phyloP scores from a whole-genome alignment of 2,888 invertebrate genomes.

The Lasioglossum leucozonium region DNA sequence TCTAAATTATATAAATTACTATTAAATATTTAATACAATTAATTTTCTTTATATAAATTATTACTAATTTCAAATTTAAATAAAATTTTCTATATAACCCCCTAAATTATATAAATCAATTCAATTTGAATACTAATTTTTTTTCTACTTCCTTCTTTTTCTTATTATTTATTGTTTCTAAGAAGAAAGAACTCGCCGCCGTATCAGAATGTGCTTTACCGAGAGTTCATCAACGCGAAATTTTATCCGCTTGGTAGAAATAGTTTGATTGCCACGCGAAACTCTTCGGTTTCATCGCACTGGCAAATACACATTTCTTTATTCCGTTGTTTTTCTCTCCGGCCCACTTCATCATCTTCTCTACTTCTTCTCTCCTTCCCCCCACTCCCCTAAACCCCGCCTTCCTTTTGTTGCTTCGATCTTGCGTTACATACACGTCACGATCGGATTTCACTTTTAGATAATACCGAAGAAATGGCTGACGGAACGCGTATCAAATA shows the following conservation, averaged over 20 bases:
- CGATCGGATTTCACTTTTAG: conserved; percentile 27
- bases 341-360: neutral
- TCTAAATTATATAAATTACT: too few species aligned
- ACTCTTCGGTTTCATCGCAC: neutral
- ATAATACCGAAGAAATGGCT: conserved; percentile 31
- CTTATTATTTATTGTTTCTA: too few species aligned
- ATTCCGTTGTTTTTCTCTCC: neutral
- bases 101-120: too few species aligned
- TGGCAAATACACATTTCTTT: conserved; percentile 2
- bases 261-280: conserved; percentile 29
- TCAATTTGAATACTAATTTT: too few species aligned
- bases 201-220: too few species aligned
- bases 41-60: too few species aligned
- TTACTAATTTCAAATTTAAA: too few species aligned
- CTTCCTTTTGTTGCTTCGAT: neutral
- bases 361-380: too few species aligned
- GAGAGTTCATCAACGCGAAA: conserved; percentile 9
- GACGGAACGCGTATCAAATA: conserved; percentile 21
- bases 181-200: too few species aligned
- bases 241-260: conserved; percentile 14
- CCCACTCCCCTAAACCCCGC: neutral
- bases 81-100: too few species aligned
- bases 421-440: neutral
- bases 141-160: too few species aligned
- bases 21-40: too few species aligned